Evolutionary conservation across 1,140 invertebrate species (phyloP), one percentile per base, ranked within the genome.

Genomic region (Leptoteleia sp.): DNA sequence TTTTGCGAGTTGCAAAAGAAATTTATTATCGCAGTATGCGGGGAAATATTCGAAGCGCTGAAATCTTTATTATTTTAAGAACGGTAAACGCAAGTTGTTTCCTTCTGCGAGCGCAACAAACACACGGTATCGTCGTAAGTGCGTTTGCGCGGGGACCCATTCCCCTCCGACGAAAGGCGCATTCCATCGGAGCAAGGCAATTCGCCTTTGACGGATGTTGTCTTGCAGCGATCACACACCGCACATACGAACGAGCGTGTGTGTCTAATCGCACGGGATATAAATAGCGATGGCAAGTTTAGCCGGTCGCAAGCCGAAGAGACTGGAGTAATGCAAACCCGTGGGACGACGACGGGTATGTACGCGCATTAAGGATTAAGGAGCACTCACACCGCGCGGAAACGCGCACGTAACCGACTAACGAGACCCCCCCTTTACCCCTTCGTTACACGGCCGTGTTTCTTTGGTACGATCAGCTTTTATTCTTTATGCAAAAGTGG

Each of bases 241-340:
- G 48, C 70, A 65, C 76, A 67, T 72, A 73, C 68, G 76, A 68
- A 54, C 62, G 59, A 62, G 45, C 72, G 61, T 61, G 68, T 61
- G 68, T 77, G 77, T 77, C 79, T 80, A 80, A 80, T 76, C 72
- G n/a, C n/a, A 76, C 68, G 55, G 29, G 27, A 72, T 76, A 80
- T 80, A 80, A 80, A 80, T 80, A 81, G 73, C 73, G 25, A 48
- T 52, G 57, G 73, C 70, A 50, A 77, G 79, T 77, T 77, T 75
- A 75, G 70, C 70, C 55, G 65, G 52, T 75, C 75, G 72, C 22
- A 52, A n/a, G 40, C 31, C 68, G 70, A 77, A 59, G 79, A 55
- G 73, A 77, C 62, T 48, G 68, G 33, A 73, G 79, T 81, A 81
- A 77, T 64, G 70, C 62, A 31, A 77, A 67, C 54, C 64, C 79